Evolutionary conservation across 2,888 invertebrate genomes (phyloP), one percentile per base, ranked within the genome.

Genomic region (Aphodius sticticus): DNA sequence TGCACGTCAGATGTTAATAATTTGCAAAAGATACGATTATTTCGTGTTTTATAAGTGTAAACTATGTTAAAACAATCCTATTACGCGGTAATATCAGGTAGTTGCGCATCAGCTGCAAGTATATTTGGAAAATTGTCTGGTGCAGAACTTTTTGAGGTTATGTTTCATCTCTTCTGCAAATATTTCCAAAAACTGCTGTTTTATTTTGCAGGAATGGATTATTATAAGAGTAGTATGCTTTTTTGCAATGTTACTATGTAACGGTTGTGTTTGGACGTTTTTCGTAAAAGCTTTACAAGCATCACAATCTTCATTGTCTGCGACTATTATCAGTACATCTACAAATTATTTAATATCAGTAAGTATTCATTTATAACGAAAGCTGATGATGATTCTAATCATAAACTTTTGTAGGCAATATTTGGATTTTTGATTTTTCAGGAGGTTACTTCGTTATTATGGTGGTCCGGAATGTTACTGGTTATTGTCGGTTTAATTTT

Each of bases 391-490:
- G 26, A 26, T 76, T 16, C 16, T 53, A 36, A 3, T 69, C 26
- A 16, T 70, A 38, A 70, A 38, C 71, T 71, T 86, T 89, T 89
- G 69, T 89, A 96, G 96, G 96, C 95, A 71, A 80, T 95, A 69
- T 89, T 94, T 78, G 96, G 96, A 5, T 90, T 92, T 77, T 80
- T 93, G 6, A 84, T 96, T 70, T 96, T 96, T 88, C 91, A 91
- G 16, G 96, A 96, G 88, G 89, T 91, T 0, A 92, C 95, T 0
- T 92, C 95, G 0, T 76, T 93, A 6, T 86, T 91, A 69, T 96
- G 96, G 93, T 94, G 95, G 92, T 84, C 91, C 9, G 96, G 96
- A 0, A 93, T 94, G 6, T 86, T 91, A 16, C 89, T 95, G 14
- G 94, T 96, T 79, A 87, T 96, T 6, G 85, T 91, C 69, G 96